Conservation (phyloP, 2,888 invertebrate species). For the Heteromyza rotundicornis region DNA sequence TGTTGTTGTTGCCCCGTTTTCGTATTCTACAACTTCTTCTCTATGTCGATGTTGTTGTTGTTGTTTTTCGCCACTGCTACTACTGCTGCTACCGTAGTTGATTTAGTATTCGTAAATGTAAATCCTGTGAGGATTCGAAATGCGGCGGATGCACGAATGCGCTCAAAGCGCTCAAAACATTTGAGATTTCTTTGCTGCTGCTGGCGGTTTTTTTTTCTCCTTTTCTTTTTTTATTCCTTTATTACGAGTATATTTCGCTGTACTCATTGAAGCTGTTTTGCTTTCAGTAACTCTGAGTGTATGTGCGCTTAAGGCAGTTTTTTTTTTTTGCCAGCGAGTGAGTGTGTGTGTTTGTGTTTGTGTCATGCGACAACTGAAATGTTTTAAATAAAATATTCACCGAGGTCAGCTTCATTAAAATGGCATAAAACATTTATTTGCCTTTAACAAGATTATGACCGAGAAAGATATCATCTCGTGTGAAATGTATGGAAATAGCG, state of each 20-base stretch:
- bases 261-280: neutral
- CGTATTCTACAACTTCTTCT: no score
- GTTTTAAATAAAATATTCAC: slow-evolving; percentile 35
- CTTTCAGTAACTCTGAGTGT: slow-evolving; percentile 2
- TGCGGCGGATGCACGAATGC: slow-evolving; percentile 26
- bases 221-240: slow-evolving; percentile 10
- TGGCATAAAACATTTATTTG: slow-evolving; percentile 38
- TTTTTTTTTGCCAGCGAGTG: slow-evolving; percentile 13
- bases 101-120: neutral
- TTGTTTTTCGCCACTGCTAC: neutral
- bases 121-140: neutral
- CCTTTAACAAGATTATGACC: slow-evolving; percentile 36
- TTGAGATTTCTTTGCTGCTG: slow-evolving; percentile 47
- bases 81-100: neutral
- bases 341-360: slow-evolving; percentile 16
- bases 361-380: slow-evolving; percentile 3
- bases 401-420: slow-evolving; percentile 43
- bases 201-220: no score
- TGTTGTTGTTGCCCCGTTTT: neutral
- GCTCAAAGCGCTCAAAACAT: slow-evolving; percentile 47
- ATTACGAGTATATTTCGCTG: slow-evolving; percentile 3
- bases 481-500: no score
- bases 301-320: neutral
- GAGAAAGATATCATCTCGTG: no score
- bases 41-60: neutral